phyloP scores from a whole-genome alignment of 1,140 invertebrate genomes.

The Ceratina japonica region DNA sequence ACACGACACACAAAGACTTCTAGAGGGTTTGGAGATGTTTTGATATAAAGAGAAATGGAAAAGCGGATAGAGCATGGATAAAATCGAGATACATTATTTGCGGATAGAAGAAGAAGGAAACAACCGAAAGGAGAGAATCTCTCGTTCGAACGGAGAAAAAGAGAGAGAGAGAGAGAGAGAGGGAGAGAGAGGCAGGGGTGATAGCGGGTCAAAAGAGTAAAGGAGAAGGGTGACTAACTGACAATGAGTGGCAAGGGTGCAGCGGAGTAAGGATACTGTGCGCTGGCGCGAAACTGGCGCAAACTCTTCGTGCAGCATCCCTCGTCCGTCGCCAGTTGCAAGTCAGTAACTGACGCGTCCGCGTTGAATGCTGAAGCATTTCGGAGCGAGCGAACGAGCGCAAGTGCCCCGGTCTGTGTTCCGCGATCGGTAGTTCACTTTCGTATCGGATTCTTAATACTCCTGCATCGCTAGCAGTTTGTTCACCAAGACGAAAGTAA shows the following conservation, averaged over 20 bases:
- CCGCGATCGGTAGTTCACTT: slow-evolving; percentile 7
- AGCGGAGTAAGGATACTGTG: slow-evolving; percentile 67
- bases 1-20: too few species aligned
- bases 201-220: too few species aligned
- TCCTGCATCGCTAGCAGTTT: not conserved
- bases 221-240: slow-evolving; percentile 56
- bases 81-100: slow-evolving; percentile 21
- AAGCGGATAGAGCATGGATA: not conserved
- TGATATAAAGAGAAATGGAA: slow-evolving; percentile 13
- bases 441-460: not conserved
- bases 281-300: slow-evolving; percentile 74
- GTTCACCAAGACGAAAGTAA: not conserved
- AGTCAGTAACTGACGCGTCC: slow-evolving; percentile 75
- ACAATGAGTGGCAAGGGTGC: slow-evolving; percentile 57
- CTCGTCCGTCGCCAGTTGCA: slow-evolving; percentile 76
- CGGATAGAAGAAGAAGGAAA: slow-evolving; percentile 20
- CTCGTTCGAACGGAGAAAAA: too few species aligned
- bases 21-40: not conserved
- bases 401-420: not conserved
- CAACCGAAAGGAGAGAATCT: slow-evolving; percentile 24
- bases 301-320: slow-evolving; percentile 77
- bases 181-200: not conserved
- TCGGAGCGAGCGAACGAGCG: slow-evolving; percentile 10
- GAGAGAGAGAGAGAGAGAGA: not conserved
- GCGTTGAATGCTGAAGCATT: slow-evolving; percentile 40